Base-by-base conservation (phyloP, 2,797 vertebrate species). In the Alectoris magna region DNA sequence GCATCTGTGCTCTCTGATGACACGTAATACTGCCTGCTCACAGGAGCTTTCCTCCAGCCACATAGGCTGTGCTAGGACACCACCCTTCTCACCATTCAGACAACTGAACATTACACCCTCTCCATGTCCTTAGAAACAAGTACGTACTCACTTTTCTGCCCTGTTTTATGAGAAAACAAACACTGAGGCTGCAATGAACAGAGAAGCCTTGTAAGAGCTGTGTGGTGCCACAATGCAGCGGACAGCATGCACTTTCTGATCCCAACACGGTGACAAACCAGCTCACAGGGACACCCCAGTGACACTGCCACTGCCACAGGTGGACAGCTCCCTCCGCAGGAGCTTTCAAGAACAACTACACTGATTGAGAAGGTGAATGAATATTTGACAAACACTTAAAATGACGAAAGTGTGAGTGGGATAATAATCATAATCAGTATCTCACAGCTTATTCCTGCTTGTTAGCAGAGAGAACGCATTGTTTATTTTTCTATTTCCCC, bases 1-100 rank as follows among this genome's bases (percentile, higher is more conserved):
- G 39, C 26, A 66, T 2, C 58, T 27, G 66, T 34, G n/a, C 66
- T 59, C 66, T 74, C 21, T 68, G 75, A 53, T 84, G 63, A 14
- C 38, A 62, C 24, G 18, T 2, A 34, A 16, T 3, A 21, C 3
- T 22, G 24, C 49, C 44, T 34, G 51, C 44, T 36, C 43, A 36
- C 59, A 41, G 36, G 4, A 80, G 56, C 60, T 39, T 80, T 23
- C n/a, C 39, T 17, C 16, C 53, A 49, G 62, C 22, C 53, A 43
- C 13, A 3, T 0, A 11, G 6, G 39, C 3, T 1, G 26, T 29
- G 44, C 49, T 49, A 2, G 0, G 1, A 8, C 77, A 6, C 51
- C 6, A 4, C 29, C 44, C 8, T 1, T n/a, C 41, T 58, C 70
- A 51, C 53, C 64, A 5, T 2, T 19, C 23, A 44, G 56, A 26